phyloP scores from a whole-genome alignment of 2,113 vertebrate species.

The Psittacus erithacus region DNA sequence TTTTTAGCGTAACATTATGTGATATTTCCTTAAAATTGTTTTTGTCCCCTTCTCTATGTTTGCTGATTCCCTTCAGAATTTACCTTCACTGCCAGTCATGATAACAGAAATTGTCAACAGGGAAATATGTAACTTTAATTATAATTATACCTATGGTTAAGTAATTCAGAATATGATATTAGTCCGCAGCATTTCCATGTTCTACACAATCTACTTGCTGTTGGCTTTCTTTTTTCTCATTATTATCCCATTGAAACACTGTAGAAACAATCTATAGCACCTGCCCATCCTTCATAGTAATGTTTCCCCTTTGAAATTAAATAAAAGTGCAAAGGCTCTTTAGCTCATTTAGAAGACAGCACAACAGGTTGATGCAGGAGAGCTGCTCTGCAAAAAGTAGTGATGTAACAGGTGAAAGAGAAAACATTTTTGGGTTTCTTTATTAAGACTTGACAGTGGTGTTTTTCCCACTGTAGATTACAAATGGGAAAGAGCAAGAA shows the following conservation, averaged over 20 bases:
- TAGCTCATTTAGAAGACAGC: neutral
- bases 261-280: neutral
- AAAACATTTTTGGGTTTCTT: neutral
- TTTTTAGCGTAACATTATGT: neutral
- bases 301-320: slow-evolving; percentile 19
- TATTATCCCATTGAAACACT: neutral
- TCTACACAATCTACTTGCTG: neutral
- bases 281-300: neutral
- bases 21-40: neutral
- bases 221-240: neutral
- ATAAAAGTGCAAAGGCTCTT: neutral
- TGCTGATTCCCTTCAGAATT: neutral
- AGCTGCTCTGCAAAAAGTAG: neutral
- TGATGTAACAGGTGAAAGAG: slow-evolving; percentile 37
- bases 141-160: neutral
- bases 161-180: neutral
- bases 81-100: neutral
- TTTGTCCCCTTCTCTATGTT: neutral
- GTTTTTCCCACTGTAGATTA: neutral
- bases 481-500: slow-evolving; percentile 7
- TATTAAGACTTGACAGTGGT: neutral
- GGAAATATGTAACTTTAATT: neutral
- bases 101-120: neutral
- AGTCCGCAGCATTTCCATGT: neutral
- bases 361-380: slow-evolving; percentile 14